These are phyloP conservation scores for Anthopleura sola DNA, from an alignment of 64 coral and sea anemone species.

Conservation along the genomic window DNA sequence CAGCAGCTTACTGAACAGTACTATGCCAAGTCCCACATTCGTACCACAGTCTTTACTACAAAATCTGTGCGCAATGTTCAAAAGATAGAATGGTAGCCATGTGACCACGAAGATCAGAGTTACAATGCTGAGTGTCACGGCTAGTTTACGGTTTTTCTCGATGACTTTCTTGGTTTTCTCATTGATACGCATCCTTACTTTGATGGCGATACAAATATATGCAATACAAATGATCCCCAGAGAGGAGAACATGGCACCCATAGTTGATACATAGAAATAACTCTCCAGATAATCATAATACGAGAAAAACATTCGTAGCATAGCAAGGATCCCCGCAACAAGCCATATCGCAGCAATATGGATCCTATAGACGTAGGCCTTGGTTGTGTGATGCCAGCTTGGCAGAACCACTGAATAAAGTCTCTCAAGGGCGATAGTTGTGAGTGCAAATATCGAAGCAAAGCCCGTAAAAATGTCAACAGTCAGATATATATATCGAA, in stretches of 20 bases:
- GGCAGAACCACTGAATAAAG: slow-evolving; percentile 79
- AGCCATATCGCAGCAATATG: slow-evolving; percentile 54
- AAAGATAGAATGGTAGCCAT: slow-evolving; percentile 65
- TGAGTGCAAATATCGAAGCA: slow-evolving; percentile 78
- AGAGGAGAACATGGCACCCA: slow-evolving; percentile 17
- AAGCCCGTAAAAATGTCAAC: slow-evolving; percentile 79
- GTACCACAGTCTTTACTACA: not conserved
- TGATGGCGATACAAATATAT: slow-evolving; percentile 74
- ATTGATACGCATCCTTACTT: slow-evolving; percentile 70
- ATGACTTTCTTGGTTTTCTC: slow-evolving; percentile 73
- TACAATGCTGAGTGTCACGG: slow-evolving; percentile 68
- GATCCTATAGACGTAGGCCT: slow-evolving; percentile 41
- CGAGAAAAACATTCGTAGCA: slow-evolving; percentile 26
- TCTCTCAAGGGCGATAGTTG: slow-evolving; percentile 71
- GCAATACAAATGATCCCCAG: slow-evolving; percentile 63
- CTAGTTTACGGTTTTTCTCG: slow-evolving; percentile 85
- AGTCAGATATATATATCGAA: not conserved
- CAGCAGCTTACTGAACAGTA: slow-evolving; percentile 65
- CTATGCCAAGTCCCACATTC: not conserved
- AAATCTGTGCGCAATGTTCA: slow-evolving; percentile 46
- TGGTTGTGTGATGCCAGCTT: slow-evolving; percentile 76
- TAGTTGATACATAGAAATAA: slow-evolving; percentile 36
- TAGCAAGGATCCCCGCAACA: slow-evolving; percentile 40
- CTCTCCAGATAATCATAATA: not conserved
- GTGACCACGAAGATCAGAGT: slow-evolving; percentile 60